Evolutionary conservation across 2,797 vertebrate species (phyloP).

Genomic region (Semaprochilodus insignis): DNA sequence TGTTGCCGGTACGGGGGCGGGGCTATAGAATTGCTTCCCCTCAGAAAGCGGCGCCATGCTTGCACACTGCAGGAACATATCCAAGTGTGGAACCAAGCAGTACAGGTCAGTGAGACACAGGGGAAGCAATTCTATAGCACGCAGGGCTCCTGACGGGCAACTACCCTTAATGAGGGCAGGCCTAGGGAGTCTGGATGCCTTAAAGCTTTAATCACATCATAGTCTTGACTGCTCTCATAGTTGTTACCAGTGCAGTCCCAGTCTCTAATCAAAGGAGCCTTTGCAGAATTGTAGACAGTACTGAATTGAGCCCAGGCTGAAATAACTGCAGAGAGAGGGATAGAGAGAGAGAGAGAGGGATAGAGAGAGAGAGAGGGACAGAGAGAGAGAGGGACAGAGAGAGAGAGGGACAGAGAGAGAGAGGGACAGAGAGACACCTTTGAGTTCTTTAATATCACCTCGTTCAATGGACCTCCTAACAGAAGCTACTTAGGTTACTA

Average conservation of each 20-base stretch:
- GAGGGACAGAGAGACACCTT: conserved; percentile 51
- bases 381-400: conserved; percentile 22
- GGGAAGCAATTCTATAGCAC: conserved; percentile 82
- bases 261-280: conserved; percentile 20
- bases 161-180: background rate
- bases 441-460: conserved; percentile 43
- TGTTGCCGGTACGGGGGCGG: conserved; percentile 79
- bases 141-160: conserved; percentile 54
- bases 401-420: conserved; percentile 46
- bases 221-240: conserved; percentile 10
- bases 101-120: conserved; percentile 86
- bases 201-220: conserved; percentile 19
- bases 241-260: background rate
- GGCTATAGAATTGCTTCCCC: conserved; percentile 86
- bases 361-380: background rate
- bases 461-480: conserved; percentile 42
- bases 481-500: conserved; percentile 32
- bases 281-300: background rate
- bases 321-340: conserved; percentile 2
- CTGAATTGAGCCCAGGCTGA: conserved; percentile 1
- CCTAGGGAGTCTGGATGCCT: background rate
- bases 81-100: conserved; percentile 85
- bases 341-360: background rate
- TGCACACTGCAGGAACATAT: conserved; percentile 86
- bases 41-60: conserved; percentile 83